A percentile compares a stretch with the other conserved stretches of the same genome.
phyloP scores from a whole-genome alignment of 2,888 invertebrate genomes.

The Alloplasta piceator region DNA sequence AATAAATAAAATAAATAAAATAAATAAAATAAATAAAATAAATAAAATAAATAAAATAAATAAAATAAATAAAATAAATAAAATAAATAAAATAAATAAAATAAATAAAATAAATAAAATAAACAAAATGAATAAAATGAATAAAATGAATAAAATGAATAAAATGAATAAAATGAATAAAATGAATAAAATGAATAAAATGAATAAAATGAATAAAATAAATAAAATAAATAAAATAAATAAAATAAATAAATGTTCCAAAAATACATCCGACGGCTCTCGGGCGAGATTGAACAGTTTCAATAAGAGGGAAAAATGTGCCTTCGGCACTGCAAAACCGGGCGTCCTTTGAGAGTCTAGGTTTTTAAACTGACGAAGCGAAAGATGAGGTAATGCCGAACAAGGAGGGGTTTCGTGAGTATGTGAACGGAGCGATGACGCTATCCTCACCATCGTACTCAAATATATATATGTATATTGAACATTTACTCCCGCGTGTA shows the following conservation, averaged over 20 bases:
- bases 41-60: neutral
- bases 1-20: neutral
- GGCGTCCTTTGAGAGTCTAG: constrained; percentile 71
- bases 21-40: neutral
- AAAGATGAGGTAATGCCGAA: constrained; percentile 62
- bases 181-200: no score
- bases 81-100: no score
- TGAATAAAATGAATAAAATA: neutral
- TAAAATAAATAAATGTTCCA: neutral
- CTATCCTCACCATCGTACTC: constrained; percentile 52
- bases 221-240: neutral
- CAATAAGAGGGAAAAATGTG: constrained; percentile 62
- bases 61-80: neutral
- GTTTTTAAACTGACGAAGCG: constrained; percentile 42
- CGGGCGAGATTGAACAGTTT: constrained; percentile 42
- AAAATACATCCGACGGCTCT: constrained; percentile 14
- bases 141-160: no score
- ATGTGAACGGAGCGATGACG: constrained; percentile 65
- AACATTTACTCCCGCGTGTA: constrained; percentile 3
- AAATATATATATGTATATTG: constrained; percentile 21
- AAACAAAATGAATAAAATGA: neutral
- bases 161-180: no score
- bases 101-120: neutral
- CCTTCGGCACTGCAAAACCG: constrained; percentile 74
- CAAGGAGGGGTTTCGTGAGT: constrained; percentile 16